Conservation (phyloP, 64 coral and sea anemone genomes). For the Platygyra sinensis region DNA sequence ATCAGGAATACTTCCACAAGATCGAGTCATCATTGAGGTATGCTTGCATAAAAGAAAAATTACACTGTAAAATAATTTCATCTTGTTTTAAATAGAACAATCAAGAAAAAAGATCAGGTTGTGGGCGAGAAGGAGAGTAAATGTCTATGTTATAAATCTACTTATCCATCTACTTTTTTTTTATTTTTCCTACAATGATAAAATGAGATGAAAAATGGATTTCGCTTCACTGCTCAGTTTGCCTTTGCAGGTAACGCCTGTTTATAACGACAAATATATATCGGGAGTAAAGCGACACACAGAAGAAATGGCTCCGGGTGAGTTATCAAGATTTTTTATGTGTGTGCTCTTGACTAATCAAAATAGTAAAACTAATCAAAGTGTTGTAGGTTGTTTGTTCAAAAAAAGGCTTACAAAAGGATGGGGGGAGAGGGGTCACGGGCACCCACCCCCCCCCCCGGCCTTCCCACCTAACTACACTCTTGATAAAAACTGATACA, state of each 20-base stretch:
- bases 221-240: not conserved
- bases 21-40: not conserved
- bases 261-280: conserved; percentile 24
- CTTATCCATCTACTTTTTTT: too few relatives aligned
- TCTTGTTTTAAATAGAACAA: too few relatives aligned
- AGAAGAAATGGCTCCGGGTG: not conserved
- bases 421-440: too few relatives aligned
- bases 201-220: not conserved
- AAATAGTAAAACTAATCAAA: not conserved
- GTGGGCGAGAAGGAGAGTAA: too few relatives aligned
- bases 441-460: too few relatives aligned
- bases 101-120: too few relatives aligned
- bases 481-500: too few relatives aligned
- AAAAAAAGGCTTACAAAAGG: too few relatives aligned
- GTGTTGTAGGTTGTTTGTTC: too few relatives aligned
- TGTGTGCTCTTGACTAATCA: not conserved
- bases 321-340: not conserved
- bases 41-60: not conserved
- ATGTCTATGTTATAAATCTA: too few relatives aligned
- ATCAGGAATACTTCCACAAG: conserved; percentile 28
- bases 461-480: too few relatives aligned
- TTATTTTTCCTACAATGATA: not conserved
- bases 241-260: not conserved
- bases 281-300: not conserved
- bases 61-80: not conserved